Evolutionary conservation across 2,797 vertebrate genomes (phyloP).

Genomic region (Carduelis carduelis): DNA sequence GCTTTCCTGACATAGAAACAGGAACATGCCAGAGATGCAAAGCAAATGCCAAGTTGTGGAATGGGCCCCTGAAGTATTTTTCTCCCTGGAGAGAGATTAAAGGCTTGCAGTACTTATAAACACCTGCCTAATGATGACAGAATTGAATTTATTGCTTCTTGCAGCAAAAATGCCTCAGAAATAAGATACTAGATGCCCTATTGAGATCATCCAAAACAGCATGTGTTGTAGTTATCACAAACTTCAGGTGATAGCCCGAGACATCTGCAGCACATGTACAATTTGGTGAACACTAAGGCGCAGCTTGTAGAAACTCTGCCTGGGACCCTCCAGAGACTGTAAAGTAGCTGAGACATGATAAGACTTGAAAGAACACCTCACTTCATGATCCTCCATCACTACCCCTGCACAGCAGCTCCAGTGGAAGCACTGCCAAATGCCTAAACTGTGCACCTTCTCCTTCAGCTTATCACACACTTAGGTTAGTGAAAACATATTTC

Average conservation of each 20-base stretch:
- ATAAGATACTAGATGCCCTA: constrained; percentile 31
- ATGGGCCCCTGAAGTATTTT: not conserved
- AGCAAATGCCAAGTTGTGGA: constrained; percentile 7
- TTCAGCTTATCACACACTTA: constrained; percentile 57
- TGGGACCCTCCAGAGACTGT: constrained; percentile 21
- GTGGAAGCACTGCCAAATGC: constrained; percentile 47
- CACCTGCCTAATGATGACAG: constrained; percentile 58
- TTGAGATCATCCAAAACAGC: constrained; percentile 32
- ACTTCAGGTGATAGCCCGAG: constrained; percentile 27
- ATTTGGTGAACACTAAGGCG: constrained; percentile 26
- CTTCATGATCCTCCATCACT: constrained; percentile 34
- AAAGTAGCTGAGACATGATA: constrained; percentile 35
- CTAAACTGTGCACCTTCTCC: constrained; percentile 23
- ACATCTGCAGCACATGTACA: constrained; percentile 51
- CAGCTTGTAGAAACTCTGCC: constrained; percentile 15
- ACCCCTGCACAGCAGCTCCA: constrained; percentile 16
- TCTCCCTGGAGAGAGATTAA: constrained; percentile 48
- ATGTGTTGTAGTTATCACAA: constrained; percentile 30
- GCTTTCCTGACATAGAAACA: not conserved
- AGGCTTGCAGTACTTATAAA: constrained; percentile 61
- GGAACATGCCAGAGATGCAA: constrained; percentile 14
- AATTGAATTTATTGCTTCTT: constrained; percentile 54
- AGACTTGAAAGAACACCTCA: constrained; percentile 45
- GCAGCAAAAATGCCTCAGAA: constrained; percentile 58
- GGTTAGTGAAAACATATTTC: constrained; percentile 72